These are phyloP conservation scores for Pilophorus perplexus DNA, from an alignment of 2,888 invertebrate genomes.

Conservation along the genomic window DNA sequence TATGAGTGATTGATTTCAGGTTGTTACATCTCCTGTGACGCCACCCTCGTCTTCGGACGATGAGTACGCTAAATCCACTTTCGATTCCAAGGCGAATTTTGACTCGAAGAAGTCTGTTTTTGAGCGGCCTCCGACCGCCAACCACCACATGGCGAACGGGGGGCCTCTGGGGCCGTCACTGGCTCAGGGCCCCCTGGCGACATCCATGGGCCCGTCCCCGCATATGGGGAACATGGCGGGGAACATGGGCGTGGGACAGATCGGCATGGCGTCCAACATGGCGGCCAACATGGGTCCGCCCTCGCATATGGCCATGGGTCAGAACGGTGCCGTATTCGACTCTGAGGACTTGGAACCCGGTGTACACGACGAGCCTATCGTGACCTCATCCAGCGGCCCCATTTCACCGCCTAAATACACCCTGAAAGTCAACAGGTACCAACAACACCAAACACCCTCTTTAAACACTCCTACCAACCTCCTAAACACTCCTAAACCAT, in stretches of 20 bases:
- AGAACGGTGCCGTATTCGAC: conserved; percentile 42
- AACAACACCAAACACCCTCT: not conserved
- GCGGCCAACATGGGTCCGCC: conserved; percentile 35
- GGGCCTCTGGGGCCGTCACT: conserved; percentile 27
- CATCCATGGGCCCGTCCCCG: conserved; percentile 27
- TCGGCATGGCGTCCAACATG: conserved; percentile 43
- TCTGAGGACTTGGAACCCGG: conserved; percentile 46
- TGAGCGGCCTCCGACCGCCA: conserved; percentile 36
- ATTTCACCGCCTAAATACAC: conserved; percentile 38
- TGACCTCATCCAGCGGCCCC: conserved; percentile 14
- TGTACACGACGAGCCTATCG: conserved; percentile 27
- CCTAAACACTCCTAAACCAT: not conserved
- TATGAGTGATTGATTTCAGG: conserved; percentile 39
- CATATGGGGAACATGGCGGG: conserved; percentile 25
- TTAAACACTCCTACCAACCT: not conserved
- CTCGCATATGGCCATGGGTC: conserved; percentile 45
- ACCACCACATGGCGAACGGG: conserved; percentile 42
- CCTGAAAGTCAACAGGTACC: conserved; percentile 33
- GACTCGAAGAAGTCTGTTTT: conserved; percentile 46
- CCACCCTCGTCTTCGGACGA: conserved; percentile 49
- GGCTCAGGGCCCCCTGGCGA: not conserved
- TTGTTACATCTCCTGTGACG: conserved; percentile 50
- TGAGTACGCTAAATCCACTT: conserved; percentile 41
- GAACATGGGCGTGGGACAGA: conserved; percentile 42
- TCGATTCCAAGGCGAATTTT: conserved; percentile 46